Base-by-base conservation (phyloP, 2,888 invertebrate genomes). In the Papilio gigon region DNA sequence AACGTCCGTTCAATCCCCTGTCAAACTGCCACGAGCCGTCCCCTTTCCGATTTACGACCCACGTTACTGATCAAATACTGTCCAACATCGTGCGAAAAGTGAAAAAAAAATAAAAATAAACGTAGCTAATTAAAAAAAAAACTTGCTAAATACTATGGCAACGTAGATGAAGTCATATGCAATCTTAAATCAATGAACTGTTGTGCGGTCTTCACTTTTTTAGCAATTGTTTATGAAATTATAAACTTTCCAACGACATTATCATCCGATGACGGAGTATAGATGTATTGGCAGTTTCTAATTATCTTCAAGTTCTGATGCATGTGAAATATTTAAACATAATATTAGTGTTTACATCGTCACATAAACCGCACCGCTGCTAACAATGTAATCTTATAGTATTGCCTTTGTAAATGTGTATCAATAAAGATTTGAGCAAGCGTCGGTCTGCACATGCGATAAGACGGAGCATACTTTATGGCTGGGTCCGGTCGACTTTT, bases 11-110 rank as follows among this genome's bases (percentile, higher is more conserved):
- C 35, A 64, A 50, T 42, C 20, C 35, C 17, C 37, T 64, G 63
- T 64, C 27, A 64, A 64, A 53, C 63, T 64, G 63, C 47, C 63
- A 64, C 37, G 25, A 17, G 37, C 35, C 63, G 25, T 40, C 22
- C 60, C 27, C 40, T 60, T 37, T 40, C 40, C 40, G 14, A 40
- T 60, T 60, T 60, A 60, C 60, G 25, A 30, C 27, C 53, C 53
- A 53, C n/a, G 30, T 53, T 53, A 53, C 53, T 53, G 53, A 53
- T 53, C 9, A 30, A 53, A 53, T 30, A 53, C n/a, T 53, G 53
- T 27, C 27, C 50, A 8, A 50, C 5, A 30, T n/a, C 9, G 17
- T n/a, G 25, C 25, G 30, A n/a, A n/a, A 27, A 53, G 5, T 3
- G 20, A 22, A 22, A 9, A 20, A 22, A n/a, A 42, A 17, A 42